A percentile compares a stretch with the other conserved stretches of the same genome.
phyloP scores from a whole-genome alignment of 2,888 invertebrate species.

The Ganaspis brasiliensis region DNA sequence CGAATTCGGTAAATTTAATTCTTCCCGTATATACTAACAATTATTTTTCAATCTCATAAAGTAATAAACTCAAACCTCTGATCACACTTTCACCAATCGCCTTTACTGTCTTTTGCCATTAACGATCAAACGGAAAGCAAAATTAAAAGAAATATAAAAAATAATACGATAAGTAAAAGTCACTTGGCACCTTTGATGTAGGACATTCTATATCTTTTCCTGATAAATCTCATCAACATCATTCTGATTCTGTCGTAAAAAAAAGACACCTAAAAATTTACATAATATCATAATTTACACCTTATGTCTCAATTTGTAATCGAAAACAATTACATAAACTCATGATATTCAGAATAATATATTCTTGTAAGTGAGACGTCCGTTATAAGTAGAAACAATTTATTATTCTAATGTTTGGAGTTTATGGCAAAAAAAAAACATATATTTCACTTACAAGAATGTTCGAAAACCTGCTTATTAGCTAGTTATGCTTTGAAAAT shows the following conservation, averaged over 20 bases:
- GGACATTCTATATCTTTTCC: background rate
- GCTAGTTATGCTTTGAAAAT: too few relatives aligned
- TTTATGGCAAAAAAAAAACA: too few relatives aligned
- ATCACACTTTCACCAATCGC: constrained; percentile 3
- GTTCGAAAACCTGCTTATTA: too few relatives aligned
- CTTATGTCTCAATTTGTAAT: background rate
- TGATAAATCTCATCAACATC: constrained; percentile 5
- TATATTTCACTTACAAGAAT: too few relatives aligned
- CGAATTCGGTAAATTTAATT: background rate
- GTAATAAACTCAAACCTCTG: background rate
- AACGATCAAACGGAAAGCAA: constrained; percentile 6
- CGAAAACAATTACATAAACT: constrained; percentile 1
- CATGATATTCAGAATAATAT: background rate
- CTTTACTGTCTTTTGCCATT: background rate
- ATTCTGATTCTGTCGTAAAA: background rate
- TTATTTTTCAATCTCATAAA: background rate
- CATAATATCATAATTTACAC: background rate
- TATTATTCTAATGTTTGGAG: background rate
- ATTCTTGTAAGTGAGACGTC: background rate
- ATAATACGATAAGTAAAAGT: constrained; percentile 11
- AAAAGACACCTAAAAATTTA: background rate
- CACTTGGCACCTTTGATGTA: constrained; percentile 10
- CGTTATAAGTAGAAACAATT: background rate
- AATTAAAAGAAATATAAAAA: background rate
- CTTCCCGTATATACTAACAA: background rate